Evolutionary conservation across 2,888 invertebrate species (phyloP), one percentile per base, ranked within the genome.

Genomic region (Julus scanicus): DNA sequence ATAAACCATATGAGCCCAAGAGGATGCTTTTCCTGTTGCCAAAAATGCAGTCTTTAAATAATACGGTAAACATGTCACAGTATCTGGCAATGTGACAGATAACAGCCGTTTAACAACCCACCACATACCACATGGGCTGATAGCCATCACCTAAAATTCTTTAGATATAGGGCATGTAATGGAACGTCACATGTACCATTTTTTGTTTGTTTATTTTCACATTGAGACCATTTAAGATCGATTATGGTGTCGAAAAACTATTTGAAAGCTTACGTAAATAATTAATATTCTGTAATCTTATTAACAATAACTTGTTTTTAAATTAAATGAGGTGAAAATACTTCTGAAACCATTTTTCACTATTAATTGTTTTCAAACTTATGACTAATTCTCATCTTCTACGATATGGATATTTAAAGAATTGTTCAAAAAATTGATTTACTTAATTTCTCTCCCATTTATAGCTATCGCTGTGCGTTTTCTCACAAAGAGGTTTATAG

Each of bases 401-500:
- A 29, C 29, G 29, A 29, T 29, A 29, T 29, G 29, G 29, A 29
- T 29, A 29, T 29, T 29, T 29, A 29, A 29, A 29, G 29, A 29
- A 29, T 29, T 29, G 29, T 29, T 29, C 29, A 29, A 29, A 29
- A 29, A 29, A 29, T 29, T 29, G 29, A 29, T 29, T 29, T 29
- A 29, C 29, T 0, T 29, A 29, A 29, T 29, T 29, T 29, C 29
- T 29, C 29, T 29, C 29, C 88, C 88, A 57, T 85, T 91, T 91
- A 63, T 91, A 92, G 92, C 92, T 9, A 93, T 97, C 91, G 96
- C 97, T 39, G 98, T 98, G 89, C 94, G 98, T 89, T 98, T 97
- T 92, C 94, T 98, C 89, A 98, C 98, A n/a, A 96, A 96, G 91
- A 94, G 98, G 89, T 98, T 97, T 93, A 98, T 98, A 90, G 97